Conservation (phyloP, 2,113 vertebrate genomes). For the Hiodon alosoides region DNA sequence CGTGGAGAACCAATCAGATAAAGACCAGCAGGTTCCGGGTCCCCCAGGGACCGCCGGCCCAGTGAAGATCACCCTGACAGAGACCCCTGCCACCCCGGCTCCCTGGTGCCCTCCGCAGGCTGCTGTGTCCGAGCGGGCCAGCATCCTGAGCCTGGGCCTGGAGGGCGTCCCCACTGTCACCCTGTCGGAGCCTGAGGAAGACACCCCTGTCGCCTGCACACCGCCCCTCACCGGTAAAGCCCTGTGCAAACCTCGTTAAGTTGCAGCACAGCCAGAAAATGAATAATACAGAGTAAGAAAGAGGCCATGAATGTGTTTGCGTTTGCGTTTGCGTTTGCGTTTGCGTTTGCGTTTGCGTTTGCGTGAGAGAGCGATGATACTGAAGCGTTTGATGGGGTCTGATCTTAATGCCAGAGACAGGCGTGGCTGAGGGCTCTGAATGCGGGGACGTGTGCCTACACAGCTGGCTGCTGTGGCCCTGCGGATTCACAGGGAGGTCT, state of each 20-base stretch:
- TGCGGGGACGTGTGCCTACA: too few species aligned
- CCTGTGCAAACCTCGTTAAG: neutral
- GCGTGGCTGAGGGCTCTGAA: too few species aligned
- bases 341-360: too few species aligned
- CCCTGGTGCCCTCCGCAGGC: constrained; percentile 43
- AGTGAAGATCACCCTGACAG: constrained; percentile 79
- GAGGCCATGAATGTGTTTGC: too few species aligned
- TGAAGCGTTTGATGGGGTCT: too few species aligned
- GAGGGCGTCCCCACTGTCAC: constrained; percentile 87
- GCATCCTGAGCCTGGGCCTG: constrained; percentile 73
- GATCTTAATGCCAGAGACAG: too few species aligned
- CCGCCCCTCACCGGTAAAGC: constrained; percentile 79
- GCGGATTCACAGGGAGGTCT: too few species aligned
- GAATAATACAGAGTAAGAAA: too few species aligned
- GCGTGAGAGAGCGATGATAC: too few species aligned
- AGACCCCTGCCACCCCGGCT: constrained; percentile 53
- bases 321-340: too few species aligned
- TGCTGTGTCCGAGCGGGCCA: constrained; percentile 53
- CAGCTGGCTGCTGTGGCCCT: too few species aligned
- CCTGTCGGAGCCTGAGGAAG: constrained; percentile 90
- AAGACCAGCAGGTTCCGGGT: constrained; percentile 57
- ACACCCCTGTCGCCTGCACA: constrained; percentile 82
- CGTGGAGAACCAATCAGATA: constrained; percentile 71
- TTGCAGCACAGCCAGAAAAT: too few species aligned
- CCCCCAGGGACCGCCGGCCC: constrained; percentile 65